Conservation (phyloP, 2,888 invertebrate genomes). For the Cheilosia urbana region DNA sequence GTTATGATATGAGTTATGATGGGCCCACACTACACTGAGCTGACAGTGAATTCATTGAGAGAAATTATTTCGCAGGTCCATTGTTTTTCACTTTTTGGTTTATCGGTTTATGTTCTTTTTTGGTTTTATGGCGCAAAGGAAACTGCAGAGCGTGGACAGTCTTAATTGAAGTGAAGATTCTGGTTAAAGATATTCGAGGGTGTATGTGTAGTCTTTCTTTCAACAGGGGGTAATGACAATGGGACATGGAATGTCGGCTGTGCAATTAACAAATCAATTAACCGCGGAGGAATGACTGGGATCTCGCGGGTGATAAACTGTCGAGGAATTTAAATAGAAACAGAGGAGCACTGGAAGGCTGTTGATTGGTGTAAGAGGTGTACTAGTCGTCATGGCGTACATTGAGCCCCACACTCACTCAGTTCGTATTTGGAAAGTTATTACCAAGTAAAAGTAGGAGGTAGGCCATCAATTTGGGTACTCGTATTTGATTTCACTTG, state of each 20-base stretch:
- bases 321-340: not conserved
- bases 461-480: no score
- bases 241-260: conserved; percentile 49
- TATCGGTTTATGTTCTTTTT: not conserved
- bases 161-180: conserved; percentile 66
- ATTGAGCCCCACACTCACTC: not conserved
- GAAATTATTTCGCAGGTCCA: conserved; percentile 49
- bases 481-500: no score
- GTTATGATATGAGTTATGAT: conserved; percentile 78
- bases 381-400: not conserved
- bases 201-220: conserved; percentile 11
- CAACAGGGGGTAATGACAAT: conserved; percentile 45
- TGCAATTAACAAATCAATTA: conserved; percentile 70
- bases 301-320: conserved; percentile 14
- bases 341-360: no score
- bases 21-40: conserved; percentile 2
- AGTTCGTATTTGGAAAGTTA: no score
- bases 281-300: conserved; percentile 37
- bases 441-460: no score
- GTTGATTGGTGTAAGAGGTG: not conserved
- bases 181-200: conserved; percentile 19
- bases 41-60: conserved; percentile 52
- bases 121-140: conserved; percentile 26
- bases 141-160: conserved; percentile 51
- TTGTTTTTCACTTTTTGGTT: conserved; percentile 35